A percentile compares a stretch with the other conserved stretches of the same genome.
Evolutionary conservation across 2,113 vertebrate species (phyloP).

Genomic region (Odontesthes bonariensis): DNA sequence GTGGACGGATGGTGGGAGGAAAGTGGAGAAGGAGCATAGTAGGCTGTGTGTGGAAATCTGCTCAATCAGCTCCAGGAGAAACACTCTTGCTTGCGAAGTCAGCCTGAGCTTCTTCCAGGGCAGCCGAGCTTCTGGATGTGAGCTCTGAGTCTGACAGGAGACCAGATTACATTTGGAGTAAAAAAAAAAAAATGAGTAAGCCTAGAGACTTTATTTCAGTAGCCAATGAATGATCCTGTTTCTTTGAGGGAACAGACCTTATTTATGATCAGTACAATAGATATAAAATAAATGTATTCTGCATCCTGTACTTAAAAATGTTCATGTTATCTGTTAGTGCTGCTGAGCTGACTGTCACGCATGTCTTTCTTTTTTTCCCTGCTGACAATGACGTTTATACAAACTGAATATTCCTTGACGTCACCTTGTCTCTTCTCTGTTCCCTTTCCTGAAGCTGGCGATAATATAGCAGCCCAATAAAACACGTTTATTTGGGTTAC

Average conservation of each 20-base stretch:
- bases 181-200: neutral
- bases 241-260: too few species aligned
- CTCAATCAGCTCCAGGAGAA: slow-evolving; percentile 16
- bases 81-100: slow-evolving; percentile 16
- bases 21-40: slow-evolving; percentile 47
- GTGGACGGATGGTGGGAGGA: slow-evolving; percentile 56
- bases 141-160: neutral
- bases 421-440: neutral
- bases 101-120: slow-evolving; percentile 17
- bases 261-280: too few species aligned
- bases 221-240: too few species aligned
- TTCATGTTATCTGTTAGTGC: neutral
- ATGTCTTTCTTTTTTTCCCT: neutral
- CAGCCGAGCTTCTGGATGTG: neutral
- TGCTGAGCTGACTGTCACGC: neutral
- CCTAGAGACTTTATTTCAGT: neutral
- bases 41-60: slow-evolving; percentile 47
- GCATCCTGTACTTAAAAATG: too few species aligned
- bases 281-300: too few species aligned
- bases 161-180: neutral
- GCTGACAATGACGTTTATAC: slow-evolving; percentile 1
- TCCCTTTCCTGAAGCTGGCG: neutral
- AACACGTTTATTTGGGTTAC: neutral
- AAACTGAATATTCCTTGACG: neutral
- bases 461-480: neutral